A percentile compares a stretch with the other conserved stretches of the same genome.
These are phyloP conservation scores for Arizona elegans DNA, from an alignment of 2,113 vertebrate species.

Conservation along the genomic window DNA sequence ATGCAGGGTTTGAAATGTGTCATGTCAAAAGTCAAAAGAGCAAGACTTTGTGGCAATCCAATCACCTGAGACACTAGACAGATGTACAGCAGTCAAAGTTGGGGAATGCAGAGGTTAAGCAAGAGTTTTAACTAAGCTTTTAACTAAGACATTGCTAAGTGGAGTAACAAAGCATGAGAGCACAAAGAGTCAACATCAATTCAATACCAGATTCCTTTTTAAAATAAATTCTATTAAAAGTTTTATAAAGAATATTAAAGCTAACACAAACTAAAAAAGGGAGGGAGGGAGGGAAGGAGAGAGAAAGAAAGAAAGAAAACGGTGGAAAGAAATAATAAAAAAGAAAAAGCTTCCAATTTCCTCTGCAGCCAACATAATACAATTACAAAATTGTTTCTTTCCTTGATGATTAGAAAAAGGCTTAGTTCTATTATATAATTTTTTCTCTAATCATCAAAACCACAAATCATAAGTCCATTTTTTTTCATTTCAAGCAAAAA, in stretches of 20 bases:
- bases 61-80: not conserved
- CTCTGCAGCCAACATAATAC: not conserved
- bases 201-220: not conserved
- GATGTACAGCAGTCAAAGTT: not conserved
- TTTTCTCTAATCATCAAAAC: not conserved
- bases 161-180: not conserved
- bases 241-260: not conserved
- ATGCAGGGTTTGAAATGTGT: not conserved
- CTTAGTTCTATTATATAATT: not conserved
- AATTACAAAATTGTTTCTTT: not conserved
- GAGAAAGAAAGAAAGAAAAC: not conserved
- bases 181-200: not conserved
- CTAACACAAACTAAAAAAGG: not conserved
- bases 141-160: not conserved
- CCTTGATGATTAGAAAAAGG: not conserved
- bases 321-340: not conserved
- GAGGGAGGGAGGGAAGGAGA: not conserved
- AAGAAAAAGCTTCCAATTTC: not conserved
- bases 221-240: not conserved
- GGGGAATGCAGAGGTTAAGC: not conserved
- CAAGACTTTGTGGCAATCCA: not conserved
- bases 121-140: not conserved
- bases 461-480: not conserved
- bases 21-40: not conserved
- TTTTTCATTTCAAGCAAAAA: not conserved